Percentiles rank a stretch among this genome's conserved stretches.
These are phyloP conservation scores for Aquatica leii DNA, from an alignment of 2,888 invertebrate genomes.

Conservation along the genomic window DNA sequence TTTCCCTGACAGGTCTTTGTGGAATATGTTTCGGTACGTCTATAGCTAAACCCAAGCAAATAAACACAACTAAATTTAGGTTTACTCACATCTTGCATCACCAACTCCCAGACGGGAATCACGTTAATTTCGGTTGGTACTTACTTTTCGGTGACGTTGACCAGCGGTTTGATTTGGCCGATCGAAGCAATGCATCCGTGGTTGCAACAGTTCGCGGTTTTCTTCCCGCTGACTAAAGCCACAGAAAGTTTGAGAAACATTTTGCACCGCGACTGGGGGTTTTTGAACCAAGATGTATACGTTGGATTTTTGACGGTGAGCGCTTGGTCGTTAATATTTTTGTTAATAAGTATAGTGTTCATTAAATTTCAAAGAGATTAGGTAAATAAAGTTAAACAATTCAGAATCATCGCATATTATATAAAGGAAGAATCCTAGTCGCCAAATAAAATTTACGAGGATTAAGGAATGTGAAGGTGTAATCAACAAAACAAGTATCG, in stretches of 20 bases:
- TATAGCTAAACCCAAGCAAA: not conserved
- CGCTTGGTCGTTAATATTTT: constrained; percentile 80
- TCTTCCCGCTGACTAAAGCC: constrained; percentile 86
- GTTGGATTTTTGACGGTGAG: constrained; percentile 80
- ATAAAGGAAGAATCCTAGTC: too few species aligned
- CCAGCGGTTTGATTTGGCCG: constrained; percentile 94
- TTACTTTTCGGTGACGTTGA: constrained; percentile 83
- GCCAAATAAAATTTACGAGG: too few species aligned
- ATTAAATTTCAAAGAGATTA: constrained; percentile 79
- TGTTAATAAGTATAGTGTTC: constrained; percentile 75
- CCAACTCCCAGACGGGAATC: constrained; percentile 83
- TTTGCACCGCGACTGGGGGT: constrained; percentile 83
- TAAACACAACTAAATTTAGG: constrained; percentile 62
- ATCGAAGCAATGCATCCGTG: constrained; percentile 87
- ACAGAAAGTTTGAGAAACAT: constrained; percentile 89
- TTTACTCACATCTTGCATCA: constrained; percentile 81
- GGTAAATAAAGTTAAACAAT: too few species aligned
- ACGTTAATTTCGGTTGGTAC: constrained; percentile 81
- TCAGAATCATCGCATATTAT: too few species aligned
- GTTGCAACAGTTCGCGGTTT: constrained; percentile 69
- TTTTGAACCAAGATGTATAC: constrained; percentile 77
- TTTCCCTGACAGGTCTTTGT: constrained; percentile 84
- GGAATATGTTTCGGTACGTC: constrained; percentile 90
- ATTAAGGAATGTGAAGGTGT: too few species aligned
- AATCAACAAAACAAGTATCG: too few species aligned